phyloP scores from a whole-genome alignment of 2,113 vertebrate species.

The Lipotes vexillifer region DNA sequence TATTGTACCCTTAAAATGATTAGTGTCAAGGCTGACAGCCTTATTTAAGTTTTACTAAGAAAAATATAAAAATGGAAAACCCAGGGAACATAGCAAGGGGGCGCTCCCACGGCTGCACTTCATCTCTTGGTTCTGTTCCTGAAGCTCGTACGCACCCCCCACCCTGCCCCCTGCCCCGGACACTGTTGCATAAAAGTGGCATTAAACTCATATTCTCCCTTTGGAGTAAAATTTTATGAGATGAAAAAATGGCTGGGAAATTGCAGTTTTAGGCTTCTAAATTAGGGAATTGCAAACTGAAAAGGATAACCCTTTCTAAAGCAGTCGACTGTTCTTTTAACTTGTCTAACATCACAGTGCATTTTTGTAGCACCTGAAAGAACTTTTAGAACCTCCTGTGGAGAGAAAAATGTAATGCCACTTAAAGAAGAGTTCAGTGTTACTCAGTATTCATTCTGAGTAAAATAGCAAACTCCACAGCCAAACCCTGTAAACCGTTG shows the following conservation, averaged over 20 bases:
- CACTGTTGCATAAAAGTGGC: neutral
- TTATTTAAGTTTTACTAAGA: neutral
- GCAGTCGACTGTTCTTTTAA: neutral
- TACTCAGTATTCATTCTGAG: neutral
- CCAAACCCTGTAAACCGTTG: neutral
- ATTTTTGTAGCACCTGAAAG: neutral
- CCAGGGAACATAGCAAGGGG: rapidly evolving
- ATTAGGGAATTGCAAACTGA: neutral
- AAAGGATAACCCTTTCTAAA: neutral
- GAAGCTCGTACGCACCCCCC: rapidly evolving
- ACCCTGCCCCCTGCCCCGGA: rapidly evolving
- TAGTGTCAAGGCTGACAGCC: neutral
- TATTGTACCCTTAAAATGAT: neutral
- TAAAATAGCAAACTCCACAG: rapidly evolving
- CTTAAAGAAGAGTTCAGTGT: neutral
- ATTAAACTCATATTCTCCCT: neutral
- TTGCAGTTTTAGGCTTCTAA: neutral
- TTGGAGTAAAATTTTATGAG: slow-evolving; percentile 9
- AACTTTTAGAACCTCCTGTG: neutral
- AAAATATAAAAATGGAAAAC: neutral
- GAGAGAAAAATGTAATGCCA: neutral
- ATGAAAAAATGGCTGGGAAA: neutral
- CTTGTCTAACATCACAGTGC: neutral
- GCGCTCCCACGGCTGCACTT: rapidly evolving
- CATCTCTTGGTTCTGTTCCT: neutral